A percentile compares a stretch with the other conserved stretches of the same genome.
phyloP scores from a whole-genome alignment of 2,888 invertebrate species.

The Macaria notata region DNA sequence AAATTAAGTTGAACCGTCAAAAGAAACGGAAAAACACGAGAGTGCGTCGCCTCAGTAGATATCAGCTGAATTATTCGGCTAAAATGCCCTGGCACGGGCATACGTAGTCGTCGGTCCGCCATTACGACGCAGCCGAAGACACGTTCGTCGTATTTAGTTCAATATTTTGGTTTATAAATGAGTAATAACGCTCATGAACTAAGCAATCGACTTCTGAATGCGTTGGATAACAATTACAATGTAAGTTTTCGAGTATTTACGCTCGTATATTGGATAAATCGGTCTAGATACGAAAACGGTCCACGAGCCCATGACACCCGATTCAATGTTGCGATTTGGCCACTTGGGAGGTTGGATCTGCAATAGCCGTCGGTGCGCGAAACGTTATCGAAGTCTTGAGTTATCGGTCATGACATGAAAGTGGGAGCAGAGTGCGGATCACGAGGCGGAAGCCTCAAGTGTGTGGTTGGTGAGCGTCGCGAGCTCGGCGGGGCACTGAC shows the following conservation, averaged over 20 bases:
- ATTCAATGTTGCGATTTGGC: slow-evolving; percentile 71
- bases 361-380: slow-evolving; percentile 49
- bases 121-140: slow-evolving; percentile 83
- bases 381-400: slow-evolving; percentile 43
- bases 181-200: slow-evolving; percentile 93
- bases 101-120: slow-evolving; percentile 84
- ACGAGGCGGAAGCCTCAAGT: slow-evolving; percentile 56
- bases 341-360: slow-evolving; percentile 65
- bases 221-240: slow-evolving; percentile 98
- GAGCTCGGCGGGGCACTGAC: slow-evolving; percentile 76
- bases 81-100: slow-evolving; percentile 83
- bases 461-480: slow-evolving; percentile 70
- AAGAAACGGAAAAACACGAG: slow-evolving; percentile 83
- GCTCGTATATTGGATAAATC: slow-evolving; percentile 65
- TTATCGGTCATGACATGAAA: slow-evolving; percentile 42
- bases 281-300: slow-evolving; percentile 74
- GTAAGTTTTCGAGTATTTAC: slow-evolving; percentile 88
- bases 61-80: slow-evolving; percentile 84
- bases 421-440: slow-evolving; percentile 50
- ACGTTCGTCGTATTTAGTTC: slow-evolving; percentile 83
- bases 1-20: slow-evolving; percentile 67
- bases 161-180: slow-evolving; percentile 87
- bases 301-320: slow-evolving; percentile 80
- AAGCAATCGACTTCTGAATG: slow-evolving; percentile 97
- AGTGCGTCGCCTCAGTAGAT: slow-evolving; percentile 80